Evolutionary conservation across 2,888 invertebrate species (phyloP), one percentile per base, ranked within the genome.

Genomic region (Hoplodrina ambigua): DNA sequence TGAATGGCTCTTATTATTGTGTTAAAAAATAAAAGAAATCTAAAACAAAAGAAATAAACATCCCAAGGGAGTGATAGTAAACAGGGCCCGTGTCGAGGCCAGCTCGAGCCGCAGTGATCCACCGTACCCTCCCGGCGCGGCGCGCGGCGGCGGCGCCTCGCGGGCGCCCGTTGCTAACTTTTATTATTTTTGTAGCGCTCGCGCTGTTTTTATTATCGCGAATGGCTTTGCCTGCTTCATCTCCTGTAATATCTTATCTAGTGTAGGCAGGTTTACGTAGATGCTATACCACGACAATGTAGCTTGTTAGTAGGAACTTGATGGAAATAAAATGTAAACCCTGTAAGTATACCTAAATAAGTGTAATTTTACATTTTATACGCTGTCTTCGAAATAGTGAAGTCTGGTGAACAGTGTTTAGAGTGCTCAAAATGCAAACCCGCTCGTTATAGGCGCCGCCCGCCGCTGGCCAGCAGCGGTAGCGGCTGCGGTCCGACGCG

Each of bases 401-500:
- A 81, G 65, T 64, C 53, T 54, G 75, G 86, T n/a, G 84, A 79
- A 77, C 84, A 86, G 87, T 82, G 86, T 85, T 85, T 87, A 82
- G 85, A 85, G 91, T 94, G 93, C 93, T 92, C 93, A 92, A 94
- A 94, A 93, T 91, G 91, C 92, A 93, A 91, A 92, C 89, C 91
- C 90, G 90, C 94, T 94, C 94, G 94, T 94, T 94, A n/a, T n/a
- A 94, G 90, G 89, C 87, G 44, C 71, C 74, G 20, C 60, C 89
- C 85, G 53, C 56, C 56, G 60, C 68, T 50, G 86, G 85, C 87
- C 88, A 86, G 88, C 84, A 81, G 80, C 55, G 78, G 83, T 86
- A 87, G 90, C 89, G 91, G 93, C 92, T 93, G 94, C 89, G 94
- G 94, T 94, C 93, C 92, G 87, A 90, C 92, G 93, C 94, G 94